Conservation (phyloP, 2,797 vertebrate species). For the Enteromius thamalakanensis region DNA sequence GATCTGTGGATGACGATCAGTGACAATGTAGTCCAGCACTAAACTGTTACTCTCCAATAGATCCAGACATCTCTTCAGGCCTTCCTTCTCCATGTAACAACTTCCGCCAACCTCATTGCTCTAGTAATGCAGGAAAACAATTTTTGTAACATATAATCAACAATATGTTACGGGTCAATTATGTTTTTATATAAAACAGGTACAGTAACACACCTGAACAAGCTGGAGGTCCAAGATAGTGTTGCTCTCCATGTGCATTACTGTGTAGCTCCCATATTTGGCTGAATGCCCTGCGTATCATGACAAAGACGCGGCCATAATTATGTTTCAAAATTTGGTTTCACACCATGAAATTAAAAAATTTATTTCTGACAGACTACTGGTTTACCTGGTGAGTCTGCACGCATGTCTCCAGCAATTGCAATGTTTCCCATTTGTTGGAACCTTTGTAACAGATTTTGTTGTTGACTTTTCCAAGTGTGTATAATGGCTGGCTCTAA, state of each 20-base stretch:
- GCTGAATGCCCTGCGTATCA: background rate
- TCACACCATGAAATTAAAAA: no score
- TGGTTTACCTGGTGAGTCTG: background rate
- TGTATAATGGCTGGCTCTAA: background rate
- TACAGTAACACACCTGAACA: background rate
- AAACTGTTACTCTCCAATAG: background rate
- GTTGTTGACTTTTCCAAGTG: background rate
- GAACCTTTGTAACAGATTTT: background rate
- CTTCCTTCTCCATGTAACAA: background rate
- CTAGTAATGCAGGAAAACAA: background rate
- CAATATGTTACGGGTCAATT: background rate
- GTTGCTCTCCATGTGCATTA: background rate
- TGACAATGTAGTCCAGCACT: background rate
- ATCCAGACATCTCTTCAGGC: conserved; percentile 7
- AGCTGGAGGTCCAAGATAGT: background rate
- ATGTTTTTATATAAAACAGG: background rate
- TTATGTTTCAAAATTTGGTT: background rate
- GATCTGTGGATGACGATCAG: background rate
- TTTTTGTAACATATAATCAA: no score
- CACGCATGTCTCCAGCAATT: background rate
- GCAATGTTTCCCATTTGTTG: background rate
- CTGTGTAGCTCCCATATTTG: background rate
- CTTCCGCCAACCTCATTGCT: background rate
- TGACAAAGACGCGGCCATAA: background rate
- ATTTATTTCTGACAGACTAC: background rate